phyloP scores from a whole-genome alignment of 1,140 invertebrate species.

The Trinorchestia longiramus region DNA sequence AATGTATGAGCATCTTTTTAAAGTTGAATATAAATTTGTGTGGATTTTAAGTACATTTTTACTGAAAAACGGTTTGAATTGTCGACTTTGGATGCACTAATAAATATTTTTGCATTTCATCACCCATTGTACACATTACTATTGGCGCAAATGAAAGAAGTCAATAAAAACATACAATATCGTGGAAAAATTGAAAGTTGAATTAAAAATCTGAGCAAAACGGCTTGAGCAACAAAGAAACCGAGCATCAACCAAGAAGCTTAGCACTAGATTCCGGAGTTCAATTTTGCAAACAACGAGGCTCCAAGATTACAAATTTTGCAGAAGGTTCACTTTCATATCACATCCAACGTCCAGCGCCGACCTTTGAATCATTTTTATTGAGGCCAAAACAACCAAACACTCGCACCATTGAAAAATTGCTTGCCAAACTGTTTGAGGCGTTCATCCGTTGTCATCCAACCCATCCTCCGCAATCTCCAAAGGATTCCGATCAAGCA shows the following conservation, averaged over 20 bases:
- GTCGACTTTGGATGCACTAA: not conserved
- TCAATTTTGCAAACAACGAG: not conserved
- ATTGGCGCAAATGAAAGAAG: no score
- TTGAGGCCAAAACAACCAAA: not conserved
- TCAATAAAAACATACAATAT: no score
- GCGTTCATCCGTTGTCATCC: slow-evolving; percentile 5
- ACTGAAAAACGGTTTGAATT: not conserved
- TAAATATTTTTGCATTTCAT: no score
- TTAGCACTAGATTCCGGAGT: not conserved
- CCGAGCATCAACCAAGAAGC: no score
- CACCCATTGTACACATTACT: no score
- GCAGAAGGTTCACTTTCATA: not conserved
- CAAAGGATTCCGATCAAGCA: not conserved
- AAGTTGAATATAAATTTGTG: not conserved
- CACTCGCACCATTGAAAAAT: not conserved
- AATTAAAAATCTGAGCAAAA: no score
- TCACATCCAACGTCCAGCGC: not conserved
- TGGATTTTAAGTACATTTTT: not conserved
- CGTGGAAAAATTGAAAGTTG: no score
- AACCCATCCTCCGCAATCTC: not conserved
- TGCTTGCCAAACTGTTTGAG: not conserved
- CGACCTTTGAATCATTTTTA: not conserved
- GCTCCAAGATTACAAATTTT: not conserved
- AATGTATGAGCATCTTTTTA: not conserved
- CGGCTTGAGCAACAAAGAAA: no score